phyloP scores from a whole-genome alignment of 1,140 invertebrate species.

The Oncopodura yosiiana region DNA sequence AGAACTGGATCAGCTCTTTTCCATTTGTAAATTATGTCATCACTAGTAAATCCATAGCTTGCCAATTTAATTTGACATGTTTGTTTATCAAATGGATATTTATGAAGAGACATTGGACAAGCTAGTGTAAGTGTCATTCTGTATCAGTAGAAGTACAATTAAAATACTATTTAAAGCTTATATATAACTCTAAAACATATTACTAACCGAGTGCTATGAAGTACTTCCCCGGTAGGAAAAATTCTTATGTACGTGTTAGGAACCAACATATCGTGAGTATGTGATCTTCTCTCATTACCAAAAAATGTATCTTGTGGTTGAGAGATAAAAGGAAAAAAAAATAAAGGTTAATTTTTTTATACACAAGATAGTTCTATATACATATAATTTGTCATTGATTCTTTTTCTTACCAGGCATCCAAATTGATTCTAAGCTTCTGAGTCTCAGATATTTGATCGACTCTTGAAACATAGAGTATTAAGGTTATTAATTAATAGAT shows the following conservation, averaged over 20 bases:
- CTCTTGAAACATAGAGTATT: too few species aligned
- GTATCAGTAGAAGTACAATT: too few species aligned
- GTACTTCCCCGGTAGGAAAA: conserved; percentile 43
- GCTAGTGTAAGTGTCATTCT: conserved; percentile 42
- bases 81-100: conserved; percentile 44
- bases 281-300: conserved; percentile 44
- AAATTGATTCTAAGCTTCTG: conserved; percentile 41
- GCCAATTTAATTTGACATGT: conserved; percentile 42
- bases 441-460: conserved; percentile 39
- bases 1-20: conserved; percentile 38
- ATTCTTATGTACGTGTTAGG: conserved; percentile 42
- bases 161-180: too few species aligned
- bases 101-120: conserved; percentile 45
- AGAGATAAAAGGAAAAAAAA: too few species aligned
- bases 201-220: conserved; percentile 39
- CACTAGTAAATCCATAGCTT: conserved; percentile 41
- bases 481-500: too few species aligned
- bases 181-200: too few species aligned
- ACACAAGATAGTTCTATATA: too few species aligned
- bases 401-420: too few species aligned
- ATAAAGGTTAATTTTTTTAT: too few species aligned
- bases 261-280: conserved; percentile 44
- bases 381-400: too few species aligned
- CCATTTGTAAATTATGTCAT: conserved; percentile 39
- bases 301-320: conserved; percentile 49